These are phyloP conservation scores for Lepidocyrtinus sp. DNA, from an alignment of 2,888 invertebrate genomes.

Conservation along the genomic window DNA sequence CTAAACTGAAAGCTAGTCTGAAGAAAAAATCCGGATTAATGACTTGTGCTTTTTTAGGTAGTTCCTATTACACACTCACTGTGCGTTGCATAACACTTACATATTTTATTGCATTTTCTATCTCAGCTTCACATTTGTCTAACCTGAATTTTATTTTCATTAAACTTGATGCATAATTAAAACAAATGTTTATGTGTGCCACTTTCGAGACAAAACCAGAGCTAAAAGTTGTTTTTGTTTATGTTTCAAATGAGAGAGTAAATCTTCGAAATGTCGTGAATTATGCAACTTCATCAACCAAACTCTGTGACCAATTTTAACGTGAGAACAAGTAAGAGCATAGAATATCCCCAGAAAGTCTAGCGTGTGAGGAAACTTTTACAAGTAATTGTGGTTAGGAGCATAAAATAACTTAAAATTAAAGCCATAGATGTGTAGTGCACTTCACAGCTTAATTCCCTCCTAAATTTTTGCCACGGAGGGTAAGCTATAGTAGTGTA, in stretches of 20 bases:
- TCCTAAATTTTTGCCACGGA: neutral
- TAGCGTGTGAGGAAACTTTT: neutral
- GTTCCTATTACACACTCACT: too few relatives aligned
- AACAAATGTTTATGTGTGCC: neutral
- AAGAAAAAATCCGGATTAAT: slow-evolving; percentile 51
- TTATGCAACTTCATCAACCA: slow-evolving; percentile 17
- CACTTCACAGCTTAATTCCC: too few relatives aligned
- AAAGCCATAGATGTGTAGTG: too few relatives aligned
- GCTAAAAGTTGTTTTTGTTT: neutral
- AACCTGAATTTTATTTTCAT: neutral
- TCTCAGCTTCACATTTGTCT: neutral
- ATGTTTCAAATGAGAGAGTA: neutral
- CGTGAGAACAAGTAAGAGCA: neutral
- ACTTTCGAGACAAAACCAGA: neutral
- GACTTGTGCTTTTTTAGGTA: slow-evolving; percentile 20
- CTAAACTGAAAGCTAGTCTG: neutral
- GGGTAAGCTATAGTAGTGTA: too few relatives aligned
- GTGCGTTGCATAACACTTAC: neutral
- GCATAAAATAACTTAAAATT: too few relatives aligned
- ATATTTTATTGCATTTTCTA: neutral
- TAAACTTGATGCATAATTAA: slow-evolving; percentile 20
- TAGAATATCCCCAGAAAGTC: neutral
- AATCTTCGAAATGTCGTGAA: slow-evolving; percentile 8
- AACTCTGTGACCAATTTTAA: neutral
- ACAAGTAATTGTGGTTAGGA: too few relatives aligned